Base-by-base conservation (phyloP, 2,797 vertebrate genomes). In the Diplodus sargus region DNA sequence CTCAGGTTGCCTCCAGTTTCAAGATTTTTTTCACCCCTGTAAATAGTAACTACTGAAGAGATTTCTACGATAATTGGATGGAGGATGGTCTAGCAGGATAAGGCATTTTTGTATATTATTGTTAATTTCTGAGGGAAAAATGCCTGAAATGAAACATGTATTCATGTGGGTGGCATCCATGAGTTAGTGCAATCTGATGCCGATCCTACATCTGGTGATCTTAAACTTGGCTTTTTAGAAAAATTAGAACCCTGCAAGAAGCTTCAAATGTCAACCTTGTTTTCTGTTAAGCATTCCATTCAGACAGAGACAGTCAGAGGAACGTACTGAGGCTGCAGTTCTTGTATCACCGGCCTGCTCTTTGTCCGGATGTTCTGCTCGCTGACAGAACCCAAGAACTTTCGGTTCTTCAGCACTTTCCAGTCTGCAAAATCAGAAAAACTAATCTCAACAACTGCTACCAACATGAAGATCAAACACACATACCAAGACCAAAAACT, bases 331-430 rank as follows among this genome's bases (percentile, higher is more conserved):
- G 86, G 80, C 49, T 92, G 91, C 34, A 98, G 89, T 84, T 98
- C 97, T 84, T 98, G 94, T 70, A 98, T 98, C 52, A 93, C 85
- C 0, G 96, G 96, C 25, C 87, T 92, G 81, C 94, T 95, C 82
- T 93, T 95, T 0, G 95, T 96, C 49, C 96, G 94, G 79, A 98
- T 96, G 89, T 95, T 97, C 89, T 98, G 97, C 70, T 97, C 96
- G 0, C 82, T 91, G 47, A 98, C 83, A 6, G 95, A 96, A 7
- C 97, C 97, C 87, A 98, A 85, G 65, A 97, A 97, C 79, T 94
- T 95, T 11, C 97, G 90, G 90, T 98, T 97, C 84, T 95, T 96
- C 88, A 98, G 79, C 64, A 97, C 90, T 65, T 96, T 96, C 94
- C 96, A 96, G 47, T 97, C 97, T 98, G 90, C 49, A 59, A 18